A percentile compares a stretch with the other conserved stretches of the same genome.
These are phyloP conservation scores for Melanchra persicariae DNA, from an alignment of 2,888 invertebrate genomes.

Conservation along the genomic window DNA sequence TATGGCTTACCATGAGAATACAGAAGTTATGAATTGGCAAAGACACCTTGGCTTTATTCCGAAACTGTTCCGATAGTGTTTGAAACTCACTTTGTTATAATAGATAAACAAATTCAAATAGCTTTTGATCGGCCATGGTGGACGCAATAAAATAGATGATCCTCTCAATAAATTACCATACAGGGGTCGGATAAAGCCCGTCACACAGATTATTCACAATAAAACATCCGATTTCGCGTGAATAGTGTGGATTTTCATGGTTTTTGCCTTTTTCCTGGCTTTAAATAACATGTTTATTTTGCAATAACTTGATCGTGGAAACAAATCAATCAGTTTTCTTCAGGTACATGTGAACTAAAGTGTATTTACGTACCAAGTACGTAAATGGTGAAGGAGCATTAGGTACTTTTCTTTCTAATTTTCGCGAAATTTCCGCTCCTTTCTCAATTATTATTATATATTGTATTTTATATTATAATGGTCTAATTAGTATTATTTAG, in stretches of 20 bases:
- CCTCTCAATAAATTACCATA: slow-evolving; percentile 56
- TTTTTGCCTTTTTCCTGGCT: slow-evolving; percentile 2
- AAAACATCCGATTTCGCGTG: slow-evolving; percentile 50
- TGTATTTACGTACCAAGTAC: too few relatives aligned
- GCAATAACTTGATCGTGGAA: neutral
- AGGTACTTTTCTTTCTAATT: too few relatives aligned
- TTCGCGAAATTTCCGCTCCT: too few relatives aligned
- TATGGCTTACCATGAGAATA: neutral
- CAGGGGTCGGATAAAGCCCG: slow-evolving; percentile 50
- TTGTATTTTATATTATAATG: too few relatives aligned
- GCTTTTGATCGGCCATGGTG: slow-evolving; percentile 35
- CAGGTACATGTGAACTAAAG: neutral
- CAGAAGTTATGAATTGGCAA: neutral
- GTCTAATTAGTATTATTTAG: too few relatives aligned
- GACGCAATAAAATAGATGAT: slow-evolving; percentile 60
- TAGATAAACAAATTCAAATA: slow-evolving; percentile 49
- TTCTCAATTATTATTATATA: too few relatives aligned
- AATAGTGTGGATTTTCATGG: slow-evolving; percentile 45
- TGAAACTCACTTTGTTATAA: slow-evolving; percentile 28
- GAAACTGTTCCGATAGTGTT: slow-evolving; percentile 15
- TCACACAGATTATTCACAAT: slow-evolving; percentile 61
- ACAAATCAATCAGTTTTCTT: neutral
- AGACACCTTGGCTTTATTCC: neutral
- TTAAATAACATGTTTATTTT: slow-evolving; percentile 4
- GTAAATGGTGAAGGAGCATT: too few relatives aligned